Base-by-base conservation (phyloP, 2,797 vertebrate genomes). In the Myotis vivesi region DNA sequence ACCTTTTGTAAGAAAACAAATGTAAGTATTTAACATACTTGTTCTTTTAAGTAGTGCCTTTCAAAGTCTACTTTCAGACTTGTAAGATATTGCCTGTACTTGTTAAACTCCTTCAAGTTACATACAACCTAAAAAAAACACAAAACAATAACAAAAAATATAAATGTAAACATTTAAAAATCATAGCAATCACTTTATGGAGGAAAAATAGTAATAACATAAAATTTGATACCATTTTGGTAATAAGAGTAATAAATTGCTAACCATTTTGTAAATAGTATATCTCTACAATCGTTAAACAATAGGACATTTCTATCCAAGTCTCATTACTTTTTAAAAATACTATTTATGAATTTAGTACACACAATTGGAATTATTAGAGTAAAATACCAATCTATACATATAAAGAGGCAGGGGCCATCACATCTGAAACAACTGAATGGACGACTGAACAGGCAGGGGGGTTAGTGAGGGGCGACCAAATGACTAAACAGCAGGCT, bases 1-100 rank as follows among this genome's bases (percentile, higher is more conserved):
- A 41, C 20, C 25, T 2, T 36, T 38, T 8, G 28, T 68, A 85
- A 92, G n/a, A 92, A 95, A 86, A 3, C 3, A 83, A 80, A 84
- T 90, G 88, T 89, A 96, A 85, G 25, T 76, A n/a, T 73, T 92
- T 89, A 91, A 97, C 97, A 97, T 97, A 97, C 98, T 95, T 98
- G 97, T 97, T 98, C 98, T 97, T 83, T 95, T 57, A 97, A 38
- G 93, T 98, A 98, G 83, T 97, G 97, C 94, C 95, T 98, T 96
- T 98, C 96, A 93, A 98, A 98, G 73, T 98, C 98, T 96, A 98
- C 89, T 90, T 97, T 98, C 64, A 98, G 96, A 81, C 96, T 97
- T 38, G 97, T 98, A 91, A 98, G 94, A 94, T 98, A 98, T 25
- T 98, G 95, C 9, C 97, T 96, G 33, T 98, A 98, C 76, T n/a